These are phyloP conservation scores for Hystrix brachyura DNA, from an alignment of 2,113 vertebrate species.

Conservation along the genomic window DNA sequence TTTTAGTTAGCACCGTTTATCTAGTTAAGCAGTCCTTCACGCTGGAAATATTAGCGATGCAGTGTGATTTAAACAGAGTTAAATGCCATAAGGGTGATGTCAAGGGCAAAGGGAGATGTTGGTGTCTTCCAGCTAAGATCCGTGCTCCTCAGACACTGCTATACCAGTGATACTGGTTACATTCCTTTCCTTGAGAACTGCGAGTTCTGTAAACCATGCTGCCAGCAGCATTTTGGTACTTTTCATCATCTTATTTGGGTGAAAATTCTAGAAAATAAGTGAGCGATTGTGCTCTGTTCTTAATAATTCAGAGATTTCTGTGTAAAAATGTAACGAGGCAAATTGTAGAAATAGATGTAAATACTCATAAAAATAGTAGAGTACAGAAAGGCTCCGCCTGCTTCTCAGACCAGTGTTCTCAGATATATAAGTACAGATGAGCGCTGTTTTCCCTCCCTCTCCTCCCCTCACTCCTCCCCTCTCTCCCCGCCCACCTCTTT, in stretches of 20 bases:
- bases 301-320: constrained; percentile 30
- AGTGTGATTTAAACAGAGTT: background rate
- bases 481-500: background rate
- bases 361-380: background rate
- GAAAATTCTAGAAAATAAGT: constrained; percentile 42
- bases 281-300: background rate
- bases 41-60: background rate
- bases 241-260: constrained; percentile 27
- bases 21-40: background rate
- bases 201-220: background rate
- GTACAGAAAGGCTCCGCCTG: background rate
- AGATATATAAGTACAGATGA: background rate
- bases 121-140: background rate
- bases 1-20: background rate
- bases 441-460: background rate
- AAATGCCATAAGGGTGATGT: background rate
- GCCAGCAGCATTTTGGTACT: background rate
- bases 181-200: background rate
- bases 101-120: background rate
- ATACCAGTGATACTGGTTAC: background rate
- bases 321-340: constrained; percentile 28
- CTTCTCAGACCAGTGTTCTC: background rate
- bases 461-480: background rate
- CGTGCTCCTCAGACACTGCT: background rate
- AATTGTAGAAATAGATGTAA: constrained; percentile 10